These are phyloP conservation scores for Opisthograptis luteolata DNA, from an alignment of 2,888 invertebrate species.

Conservation along the genomic window DNA sequence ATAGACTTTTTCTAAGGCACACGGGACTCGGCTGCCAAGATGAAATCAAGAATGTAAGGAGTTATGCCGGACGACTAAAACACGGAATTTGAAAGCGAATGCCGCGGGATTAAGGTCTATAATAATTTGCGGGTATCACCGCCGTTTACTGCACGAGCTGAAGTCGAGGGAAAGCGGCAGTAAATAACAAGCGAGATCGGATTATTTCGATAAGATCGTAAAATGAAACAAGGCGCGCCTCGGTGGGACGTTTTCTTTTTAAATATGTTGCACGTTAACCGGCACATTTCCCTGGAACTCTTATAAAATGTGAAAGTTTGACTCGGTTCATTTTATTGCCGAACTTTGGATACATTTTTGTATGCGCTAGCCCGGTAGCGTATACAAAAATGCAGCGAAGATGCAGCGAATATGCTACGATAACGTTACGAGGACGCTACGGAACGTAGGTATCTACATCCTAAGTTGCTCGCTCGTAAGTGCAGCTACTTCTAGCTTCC, in stretches of 20 bases:
- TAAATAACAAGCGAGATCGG: conserved; percentile 82
- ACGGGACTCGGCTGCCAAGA: conserved; percentile 48
- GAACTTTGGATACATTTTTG: conserved; percentile 7
- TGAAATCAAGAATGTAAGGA: conserved; percentile 58
- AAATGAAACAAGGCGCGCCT: conserved; percentile 81
- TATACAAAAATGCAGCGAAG: too few relatives aligned
- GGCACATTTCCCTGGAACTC: conserved; percentile 58
- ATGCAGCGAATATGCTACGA: conserved; percentile 26
- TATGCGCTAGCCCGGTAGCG: conserved; percentile 21
- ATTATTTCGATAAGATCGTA: conserved; percentile 84
- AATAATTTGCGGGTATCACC: conserved; percentile 52
- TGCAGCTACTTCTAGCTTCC: background rate
- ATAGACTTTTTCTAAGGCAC: conserved; percentile 52
- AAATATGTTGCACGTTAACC: conserved; percentile 69
- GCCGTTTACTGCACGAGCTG: conserved; percentile 58
- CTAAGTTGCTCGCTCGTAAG: conserved; percentile 10
- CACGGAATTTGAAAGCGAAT: conserved; percentile 60
- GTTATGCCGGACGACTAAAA: conserved; percentile 50
- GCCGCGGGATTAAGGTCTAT: conserved; percentile 59
- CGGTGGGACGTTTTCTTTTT: conserved; percentile 72
- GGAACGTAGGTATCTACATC: conserved; percentile 7
- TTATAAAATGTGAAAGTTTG: conserved; percentile 61
- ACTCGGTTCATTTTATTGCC: conserved; percentile 48
- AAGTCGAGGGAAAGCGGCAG: conserved; percentile 75
- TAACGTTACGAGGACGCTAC: conserved; percentile 28